A percentile compares a stretch with the other conserved stretches of the same genome.
Conservation (phyloP, 2,888 invertebrate genomes). For the Sympetrum striolatum region DNA sequence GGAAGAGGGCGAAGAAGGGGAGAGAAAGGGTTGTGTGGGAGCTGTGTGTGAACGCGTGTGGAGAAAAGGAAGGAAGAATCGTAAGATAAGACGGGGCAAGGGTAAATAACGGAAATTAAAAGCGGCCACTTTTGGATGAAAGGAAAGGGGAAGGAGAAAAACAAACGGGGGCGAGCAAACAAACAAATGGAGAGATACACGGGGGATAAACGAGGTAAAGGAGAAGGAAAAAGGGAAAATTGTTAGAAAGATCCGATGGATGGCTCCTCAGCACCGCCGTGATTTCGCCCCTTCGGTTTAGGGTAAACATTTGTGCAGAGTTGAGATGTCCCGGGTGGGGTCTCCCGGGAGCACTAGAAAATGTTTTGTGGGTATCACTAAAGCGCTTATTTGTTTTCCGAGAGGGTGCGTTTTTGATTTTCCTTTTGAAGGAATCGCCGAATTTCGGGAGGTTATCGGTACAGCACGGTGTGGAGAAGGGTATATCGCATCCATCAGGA, state of each 20-base stretch:
- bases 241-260: neutral
- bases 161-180: neutral
- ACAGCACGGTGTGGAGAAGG: neutral
- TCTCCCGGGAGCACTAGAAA: neutral
- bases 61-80: neutral
- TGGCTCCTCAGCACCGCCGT: neutral
- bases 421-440: neutral
- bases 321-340: neutral
- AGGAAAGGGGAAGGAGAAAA: neutral
- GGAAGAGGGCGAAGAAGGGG: neutral
- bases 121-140: constrained; percentile 17
- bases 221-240: neutral
- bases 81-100: constrained; percentile 26
- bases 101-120: constrained; percentile 43
- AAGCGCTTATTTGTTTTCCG: neutral
- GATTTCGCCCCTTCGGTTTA: neutral
- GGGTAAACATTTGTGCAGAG: neutral
- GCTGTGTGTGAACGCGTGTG: neutral
- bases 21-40: neutral
- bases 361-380: neutral
- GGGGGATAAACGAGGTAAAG: neutral
- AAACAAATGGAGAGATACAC: neutral
- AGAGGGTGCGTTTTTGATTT: neutral
- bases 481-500: neutral
- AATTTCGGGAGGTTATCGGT: neutral